phyloP scores from a whole-genome alignment of 2,888 invertebrate species.

The Nowickia ferox region DNA sequence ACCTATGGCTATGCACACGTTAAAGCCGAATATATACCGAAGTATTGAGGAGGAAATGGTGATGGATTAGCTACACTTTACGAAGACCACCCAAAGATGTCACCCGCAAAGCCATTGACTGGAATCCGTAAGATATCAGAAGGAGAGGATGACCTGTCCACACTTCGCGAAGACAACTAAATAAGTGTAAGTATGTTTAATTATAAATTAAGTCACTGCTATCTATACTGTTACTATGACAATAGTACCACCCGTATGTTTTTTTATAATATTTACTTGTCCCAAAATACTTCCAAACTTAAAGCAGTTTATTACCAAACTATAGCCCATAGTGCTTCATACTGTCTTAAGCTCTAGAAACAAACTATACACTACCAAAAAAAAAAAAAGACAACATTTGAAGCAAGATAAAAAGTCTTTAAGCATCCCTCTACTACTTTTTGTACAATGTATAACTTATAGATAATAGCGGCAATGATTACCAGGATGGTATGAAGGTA shows the following conservation, averaged over 20 bases:
- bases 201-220: too few relatives aligned
- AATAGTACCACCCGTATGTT: not conserved
- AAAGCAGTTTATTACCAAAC: not conserved
- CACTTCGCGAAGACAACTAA: too few relatives aligned
- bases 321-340: slow-evolving; percentile 41
- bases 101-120: too few relatives aligned
- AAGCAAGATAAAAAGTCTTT: slow-evolving; percentile 11
- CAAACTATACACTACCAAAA: slow-evolving; percentile 6
- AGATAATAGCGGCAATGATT: slow-evolving; percentile 67
- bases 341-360: slow-evolving; percentile 28
- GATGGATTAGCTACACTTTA: too few relatives aligned
- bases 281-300: not conserved
- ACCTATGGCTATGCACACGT: too few relatives aligned
- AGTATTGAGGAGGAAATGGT: too few relatives aligned
- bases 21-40: too few relatives aligned
- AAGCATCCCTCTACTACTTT: slow-evolving; percentile 42
- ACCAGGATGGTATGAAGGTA: slow-evolving; percentile 56
- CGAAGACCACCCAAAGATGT: too few relatives aligned
- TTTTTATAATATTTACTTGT: not conserved
- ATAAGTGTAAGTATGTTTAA: too few relatives aligned
- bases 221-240: too few relatives aligned
- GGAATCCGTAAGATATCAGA: too few relatives aligned
- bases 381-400: slow-evolving; percentile 21
- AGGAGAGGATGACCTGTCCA: too few relatives aligned
- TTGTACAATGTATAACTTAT: slow-evolving; percentile 37